These are phyloP conservation scores for Coryphaenoides rupestris DNA, from an alignment of 2,113 vertebrate species.

Conservation along the genomic window DNA sequence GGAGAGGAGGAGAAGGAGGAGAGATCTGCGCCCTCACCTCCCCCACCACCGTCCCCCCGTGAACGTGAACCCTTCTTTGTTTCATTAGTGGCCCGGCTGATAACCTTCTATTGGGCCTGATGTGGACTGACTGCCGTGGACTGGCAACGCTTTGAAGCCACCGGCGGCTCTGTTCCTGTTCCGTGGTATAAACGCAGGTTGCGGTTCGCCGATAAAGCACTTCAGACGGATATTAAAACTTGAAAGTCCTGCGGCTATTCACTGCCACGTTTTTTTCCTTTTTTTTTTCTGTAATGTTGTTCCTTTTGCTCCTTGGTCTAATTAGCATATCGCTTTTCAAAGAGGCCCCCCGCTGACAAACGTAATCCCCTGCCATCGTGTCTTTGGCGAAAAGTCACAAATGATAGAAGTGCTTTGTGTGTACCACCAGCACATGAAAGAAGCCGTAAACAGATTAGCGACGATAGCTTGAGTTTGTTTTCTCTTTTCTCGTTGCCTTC, in stretches of 20 bases:
- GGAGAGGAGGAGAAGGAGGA: not conserved
- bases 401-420: slow-evolving; percentile 86
- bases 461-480: slow-evolving; percentile 82
- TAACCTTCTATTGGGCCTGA: slow-evolving; percentile 97
- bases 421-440: slow-evolving; percentile 89
- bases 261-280: slow-evolving; percentile 87
- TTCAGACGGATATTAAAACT: slow-evolving; percentile 93
- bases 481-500: slow-evolving; percentile 37
- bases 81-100: slow-evolving; percentile 85
- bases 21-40: slow-evolving; percentile 60
- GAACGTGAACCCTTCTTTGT: slow-evolving; percentile 77
- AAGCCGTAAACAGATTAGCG: slow-evolving; percentile 84
- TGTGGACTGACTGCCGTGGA: slow-evolving; percentile 85
- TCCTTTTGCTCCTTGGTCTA: slow-evolving; percentile 87
- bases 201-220: slow-evolving; percentile 90
- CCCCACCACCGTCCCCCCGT: too few species aligned
- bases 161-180: slow-evolving; percentile 85
- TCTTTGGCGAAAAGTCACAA: slow-evolving; percentile 88
- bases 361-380: slow-evolving; percentile 87
- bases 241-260: slow-evolving; percentile 96
- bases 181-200: slow-evolving; percentile 85
- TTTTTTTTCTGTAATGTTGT: slow-evolving; percentile 89
- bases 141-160: slow-evolving; percentile 84
- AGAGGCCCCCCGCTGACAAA: slow-evolving; percentile 78
- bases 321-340: slow-evolving; percentile 98